Evolutionary conservation across 2,797 vertebrate species (phyloP).

Genomic region (Rhinatrema bivittatum): DNA sequence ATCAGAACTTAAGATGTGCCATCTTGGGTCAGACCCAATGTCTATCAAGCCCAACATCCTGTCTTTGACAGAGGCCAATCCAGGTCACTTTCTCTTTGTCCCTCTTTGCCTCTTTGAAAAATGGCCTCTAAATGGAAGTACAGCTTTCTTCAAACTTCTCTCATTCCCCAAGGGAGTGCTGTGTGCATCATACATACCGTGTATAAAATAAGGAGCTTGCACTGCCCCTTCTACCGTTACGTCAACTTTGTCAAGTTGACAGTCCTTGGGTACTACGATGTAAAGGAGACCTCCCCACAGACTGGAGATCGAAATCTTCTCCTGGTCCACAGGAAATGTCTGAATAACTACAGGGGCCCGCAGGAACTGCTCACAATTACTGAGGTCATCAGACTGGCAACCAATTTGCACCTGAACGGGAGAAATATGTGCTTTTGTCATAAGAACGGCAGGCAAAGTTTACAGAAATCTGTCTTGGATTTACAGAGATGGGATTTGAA

Average conservation of each 20-base stretch:
- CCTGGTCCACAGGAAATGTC: slow-evolving; percentile 49
- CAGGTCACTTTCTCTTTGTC: too few relatives aligned
- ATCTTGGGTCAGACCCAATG: too few relatives aligned
- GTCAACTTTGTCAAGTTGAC: slow-evolving; percentile 44
- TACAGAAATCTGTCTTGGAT: too few relatives aligned
- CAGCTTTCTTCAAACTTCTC: too few relatives aligned
- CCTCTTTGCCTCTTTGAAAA: too few relatives aligned
- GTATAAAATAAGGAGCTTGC: slow-evolving; percentile 73
- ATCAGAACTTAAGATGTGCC: too few relatives aligned
- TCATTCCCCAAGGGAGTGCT: too few relatives aligned
- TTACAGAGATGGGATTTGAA: too few relatives aligned
- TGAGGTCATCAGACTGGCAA: slow-evolving; percentile 72
- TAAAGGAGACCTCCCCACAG: slow-evolving; percentile 88
- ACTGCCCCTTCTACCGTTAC: slow-evolving; percentile 61
- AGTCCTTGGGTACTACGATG: slow-evolving; percentile 61
- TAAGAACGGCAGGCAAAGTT: too few relatives aligned
- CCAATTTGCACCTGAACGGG: slow-evolving; percentile 75
- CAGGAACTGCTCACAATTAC: slow-evolving; percentile 38
- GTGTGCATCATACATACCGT: slow-evolving; percentile 72
- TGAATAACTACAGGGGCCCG: slow-evolving; percentile 63
- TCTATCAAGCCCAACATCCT: too few relatives aligned
- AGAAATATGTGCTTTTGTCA: neutral
- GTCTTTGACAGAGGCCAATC: too few relatives aligned
- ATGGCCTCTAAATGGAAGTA: too few relatives aligned
- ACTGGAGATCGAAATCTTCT: slow-evolving; percentile 65